These are phyloP conservation scores for Ochropacha duplaris DNA, from an alignment of 2,888 invertebrate species.

Conservation along the genomic window DNA sequence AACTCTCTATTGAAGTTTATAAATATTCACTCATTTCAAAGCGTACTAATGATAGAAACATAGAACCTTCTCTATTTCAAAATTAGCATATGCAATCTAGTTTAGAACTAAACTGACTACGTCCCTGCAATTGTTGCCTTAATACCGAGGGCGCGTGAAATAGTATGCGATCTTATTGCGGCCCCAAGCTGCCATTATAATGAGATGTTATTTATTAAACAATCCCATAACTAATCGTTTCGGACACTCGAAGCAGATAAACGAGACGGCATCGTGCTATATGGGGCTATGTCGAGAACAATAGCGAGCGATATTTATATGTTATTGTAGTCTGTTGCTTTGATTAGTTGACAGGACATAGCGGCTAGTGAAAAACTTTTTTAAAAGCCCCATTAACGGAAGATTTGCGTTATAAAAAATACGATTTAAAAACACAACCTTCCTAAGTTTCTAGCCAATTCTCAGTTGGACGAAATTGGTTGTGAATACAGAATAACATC, in stretches of 20 bases:
- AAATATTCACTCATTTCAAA: too few relatives aligned
- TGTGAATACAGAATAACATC: too few relatives aligned
- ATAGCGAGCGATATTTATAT: not conserved
- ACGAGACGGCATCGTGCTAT: conserved; percentile 16
- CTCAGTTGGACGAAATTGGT: too few relatives aligned
- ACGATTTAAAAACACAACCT: too few relatives aligned
- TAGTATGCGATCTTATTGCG: conserved; percentile 59
- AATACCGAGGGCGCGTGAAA: conserved; percentile 58
- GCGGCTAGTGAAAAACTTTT: too few relatives aligned
- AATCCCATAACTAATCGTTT: conserved; percentile 64
- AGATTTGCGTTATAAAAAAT: too few relatives aligned
- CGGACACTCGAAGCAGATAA: conserved; percentile 30
- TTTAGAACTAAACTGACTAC: conserved; percentile 19
- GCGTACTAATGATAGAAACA: too few relatives aligned
- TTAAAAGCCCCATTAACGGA: too few relatives aligned
- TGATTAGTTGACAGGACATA: not conserved
- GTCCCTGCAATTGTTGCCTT: conserved; percentile 42
- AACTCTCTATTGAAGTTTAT: too few relatives aligned
- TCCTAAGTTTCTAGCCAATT: too few relatives aligned
- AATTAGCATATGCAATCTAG: not conserved
- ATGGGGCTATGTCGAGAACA: not conserved
- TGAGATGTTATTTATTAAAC: conserved; percentile 78
- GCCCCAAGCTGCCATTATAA: conserved; percentile 65
- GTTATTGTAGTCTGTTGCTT: not conserved
- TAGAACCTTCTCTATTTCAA: not conserved